phyloP scores from a whole-genome alignment of 2,113 vertebrate genomes.

The Rhegmatorhina hoffmannsi region DNA sequence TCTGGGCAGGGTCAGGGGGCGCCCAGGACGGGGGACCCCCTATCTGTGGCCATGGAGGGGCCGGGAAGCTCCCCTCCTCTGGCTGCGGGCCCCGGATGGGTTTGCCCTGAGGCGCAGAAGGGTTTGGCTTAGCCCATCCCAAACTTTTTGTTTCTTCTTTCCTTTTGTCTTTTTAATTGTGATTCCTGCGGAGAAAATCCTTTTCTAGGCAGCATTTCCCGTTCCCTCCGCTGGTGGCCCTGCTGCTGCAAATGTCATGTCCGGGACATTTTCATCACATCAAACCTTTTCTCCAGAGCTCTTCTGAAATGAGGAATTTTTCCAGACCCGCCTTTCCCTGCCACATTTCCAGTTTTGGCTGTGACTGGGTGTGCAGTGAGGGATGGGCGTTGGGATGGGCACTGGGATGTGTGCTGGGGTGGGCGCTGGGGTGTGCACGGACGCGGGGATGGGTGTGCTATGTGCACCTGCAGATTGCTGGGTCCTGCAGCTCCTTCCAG shows the following conservation, averaged over 20 bases:
- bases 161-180: neutral
- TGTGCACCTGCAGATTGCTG: neutral
- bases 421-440: no score
- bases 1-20: neutral
- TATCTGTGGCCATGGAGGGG: neutral
- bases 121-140: neutral
- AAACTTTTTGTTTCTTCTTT: neutral
- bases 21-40: fast-evolving
- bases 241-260: neutral
- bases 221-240: neutral
- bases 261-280: neutral
- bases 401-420: neutral
- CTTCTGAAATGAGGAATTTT: neutral
- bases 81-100: fast-evolving
- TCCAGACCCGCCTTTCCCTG: neutral
- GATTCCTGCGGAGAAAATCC: neutral
- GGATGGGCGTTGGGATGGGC: neutral
- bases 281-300: neutral
- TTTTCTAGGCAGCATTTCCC: neutral
- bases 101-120: neutral
- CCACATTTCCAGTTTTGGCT: neutral
- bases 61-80: neutral
- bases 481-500: neutral
- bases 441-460: no score
- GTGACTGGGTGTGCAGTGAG: neutral